Evolutionary conservation across 2,888 invertebrate species (phyloP).

Genomic region (Plagiodera versicolora): DNA sequence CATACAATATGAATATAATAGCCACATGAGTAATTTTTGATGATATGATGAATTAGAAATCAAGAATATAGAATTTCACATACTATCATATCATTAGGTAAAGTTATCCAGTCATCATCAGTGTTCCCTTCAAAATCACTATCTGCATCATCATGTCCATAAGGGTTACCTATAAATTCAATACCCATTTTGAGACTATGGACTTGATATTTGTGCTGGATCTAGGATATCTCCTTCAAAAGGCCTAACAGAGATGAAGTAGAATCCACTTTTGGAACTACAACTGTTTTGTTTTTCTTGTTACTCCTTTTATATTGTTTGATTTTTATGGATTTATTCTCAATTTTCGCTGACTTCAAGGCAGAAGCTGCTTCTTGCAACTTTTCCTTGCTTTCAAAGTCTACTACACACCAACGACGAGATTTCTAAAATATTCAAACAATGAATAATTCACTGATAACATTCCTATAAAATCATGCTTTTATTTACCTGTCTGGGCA

Average conservation of each 20-base stretch:
- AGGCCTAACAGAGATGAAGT: conserved; percentile 22
- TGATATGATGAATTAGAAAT: too few relatives aligned
- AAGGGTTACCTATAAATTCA: conserved; percentile 38
- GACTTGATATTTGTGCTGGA: background rate
- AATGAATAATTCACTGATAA: background rate
- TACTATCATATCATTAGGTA: conserved; percentile 22
- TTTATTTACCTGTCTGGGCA: conserved; percentile 45
- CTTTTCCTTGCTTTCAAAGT: conserved; percentile 36
- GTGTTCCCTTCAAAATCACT: conserved; percentile 26
- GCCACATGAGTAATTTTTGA: too few relatives aligned
- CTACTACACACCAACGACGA: conserved; percentile 43
- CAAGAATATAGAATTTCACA: background rate
- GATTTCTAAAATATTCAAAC: conserved; percentile 39
- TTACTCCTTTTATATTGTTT: conserved; percentile 21
- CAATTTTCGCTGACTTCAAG: conserved; percentile 38
- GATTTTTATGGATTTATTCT: conserved; percentile 38
- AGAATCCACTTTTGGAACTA: conserved; percentile 11
- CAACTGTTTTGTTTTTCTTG: conserved; percentile 9
- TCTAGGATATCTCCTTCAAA: conserved; percentile 25
- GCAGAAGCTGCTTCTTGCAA: conserved; percentile 30
- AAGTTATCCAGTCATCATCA: conserved; percentile 26
- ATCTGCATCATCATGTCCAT: conserved; percentile 30
- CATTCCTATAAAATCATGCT: background rate
- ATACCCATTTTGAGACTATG: conserved; percentile 27
- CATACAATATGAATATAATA: too few relatives aligned